These are phyloP conservation scores for Thamnaconus septentrionalis DNA, from an alignment of 2,113 vertebrate species.

Conservation along the genomic window DNA sequence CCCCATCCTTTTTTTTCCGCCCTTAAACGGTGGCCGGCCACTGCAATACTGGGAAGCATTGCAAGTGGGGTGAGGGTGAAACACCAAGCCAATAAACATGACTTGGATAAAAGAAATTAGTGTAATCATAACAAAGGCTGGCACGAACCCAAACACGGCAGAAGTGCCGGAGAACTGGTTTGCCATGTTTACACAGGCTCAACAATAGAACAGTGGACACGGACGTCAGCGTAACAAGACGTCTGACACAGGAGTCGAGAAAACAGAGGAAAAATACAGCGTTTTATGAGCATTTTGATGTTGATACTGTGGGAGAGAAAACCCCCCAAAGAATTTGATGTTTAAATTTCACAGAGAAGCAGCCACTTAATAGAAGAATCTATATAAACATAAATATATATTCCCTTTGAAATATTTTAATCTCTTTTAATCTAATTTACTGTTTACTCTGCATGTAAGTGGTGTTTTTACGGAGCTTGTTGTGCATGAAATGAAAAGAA, in stretches of 20 bases:
- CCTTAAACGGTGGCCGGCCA: neutral
- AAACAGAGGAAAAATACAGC: too few species aligned
- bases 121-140: slow-evolving; percentile 1
- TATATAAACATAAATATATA: too few species aligned
- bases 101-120: neutral
- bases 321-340: too few species aligned
- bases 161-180: slow-evolving; percentile 4
- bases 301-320: too few species aligned
- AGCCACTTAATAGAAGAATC: too few species aligned
- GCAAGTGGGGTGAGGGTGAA: neutral
- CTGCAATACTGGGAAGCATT: neutral
- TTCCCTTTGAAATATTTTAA: too few species aligned
- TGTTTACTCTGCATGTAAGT: neutral
- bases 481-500: neutral
- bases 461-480: neutral
- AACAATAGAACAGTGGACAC: neutral
- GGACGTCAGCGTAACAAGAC: neutral
- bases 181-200: neutral
- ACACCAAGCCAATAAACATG: neutral
- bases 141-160: slow-evolving; percentile 8
- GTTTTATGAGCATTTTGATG: too few species aligned
- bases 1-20: too few species aligned
- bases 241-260: neutral
- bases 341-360: too few species aligned
- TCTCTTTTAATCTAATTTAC: too few species aligned